Evolutionary conservation across 2,113 vertebrate species (phyloP).

Genomic region (Haliaeetus leucogaster): DNA sequence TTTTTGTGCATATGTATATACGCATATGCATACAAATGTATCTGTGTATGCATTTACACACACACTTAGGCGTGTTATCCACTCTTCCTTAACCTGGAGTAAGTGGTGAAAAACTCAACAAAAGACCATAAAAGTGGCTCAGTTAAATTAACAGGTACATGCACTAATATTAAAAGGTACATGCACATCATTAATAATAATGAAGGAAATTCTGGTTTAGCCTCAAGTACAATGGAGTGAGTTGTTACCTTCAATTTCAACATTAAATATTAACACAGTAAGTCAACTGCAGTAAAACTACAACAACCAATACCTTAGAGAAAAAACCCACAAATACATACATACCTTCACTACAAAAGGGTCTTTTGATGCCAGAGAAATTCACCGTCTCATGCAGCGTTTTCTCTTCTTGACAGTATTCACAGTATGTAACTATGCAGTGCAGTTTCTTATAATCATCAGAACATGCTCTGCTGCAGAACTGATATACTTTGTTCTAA

Average conservation of each 20-base stretch:
- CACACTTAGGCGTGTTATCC: neutral
- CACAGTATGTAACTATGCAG: slow-evolving; percentile 96
- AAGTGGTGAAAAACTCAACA: neutral
- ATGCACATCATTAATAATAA: neutral
- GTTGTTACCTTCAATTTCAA: neutral
- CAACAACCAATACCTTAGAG: neutral
- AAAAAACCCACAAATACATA: neutral
- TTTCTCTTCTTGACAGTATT: slow-evolving; percentile 98
- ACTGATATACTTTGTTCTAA: slow-evolving; percentile 96
- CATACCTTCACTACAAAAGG: slow-evolving; percentile 98
- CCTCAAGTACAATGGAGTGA: neutral
- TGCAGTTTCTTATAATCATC: slow-evolving; percentile 99
- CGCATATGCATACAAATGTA: neutral
- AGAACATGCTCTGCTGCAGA: slow-evolving; percentile 94
- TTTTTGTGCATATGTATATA: neutral
- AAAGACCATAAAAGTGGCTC: neutral
- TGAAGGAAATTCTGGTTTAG: neutral
- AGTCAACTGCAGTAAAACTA: neutral
- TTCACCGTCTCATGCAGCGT: slow-evolving; percentile 94
- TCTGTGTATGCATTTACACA: neutral
- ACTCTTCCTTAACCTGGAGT: neutral
- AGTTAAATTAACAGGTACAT: neutral
- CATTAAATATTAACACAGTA: neutral
- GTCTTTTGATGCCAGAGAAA: slow-evolving; percentile 95
- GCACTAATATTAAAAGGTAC: neutral